A percentile compares a stretch with the other conserved stretches of the same genome.
phyloP scores from a whole-genome alignment of 2,888 invertebrate genomes.

The Mylabris sibirica region DNA sequence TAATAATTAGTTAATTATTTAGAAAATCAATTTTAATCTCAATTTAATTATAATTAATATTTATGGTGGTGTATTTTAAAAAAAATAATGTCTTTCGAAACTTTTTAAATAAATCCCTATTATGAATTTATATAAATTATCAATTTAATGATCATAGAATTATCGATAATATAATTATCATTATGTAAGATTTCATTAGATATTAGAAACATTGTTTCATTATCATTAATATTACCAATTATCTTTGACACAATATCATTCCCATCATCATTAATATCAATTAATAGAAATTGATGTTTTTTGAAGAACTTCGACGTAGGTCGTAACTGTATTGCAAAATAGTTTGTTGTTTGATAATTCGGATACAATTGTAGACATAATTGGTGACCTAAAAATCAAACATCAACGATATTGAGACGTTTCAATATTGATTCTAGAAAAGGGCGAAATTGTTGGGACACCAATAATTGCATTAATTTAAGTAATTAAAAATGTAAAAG shows the following conservation, averaged over 20 bases:
- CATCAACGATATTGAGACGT: too few species aligned
- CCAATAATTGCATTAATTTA: too few species aligned
- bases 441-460: too few species aligned
- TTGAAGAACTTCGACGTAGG: constrained; percentile 45
- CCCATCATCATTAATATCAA: constrained; percentile 43
- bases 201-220: constrained; percentile 55
- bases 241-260: constrained; percentile 48
- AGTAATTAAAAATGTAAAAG: too few species aligned
- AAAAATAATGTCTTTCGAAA: background rate
- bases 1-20: constrained; percentile 53
- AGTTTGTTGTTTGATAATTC: constrained; percentile 44
- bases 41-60: background rate
- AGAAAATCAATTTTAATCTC: background rate
- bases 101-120: background rate
- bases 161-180: constrained; percentile 61
- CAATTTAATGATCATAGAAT: constrained; percentile 64
- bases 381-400: constrained; percentile 49
- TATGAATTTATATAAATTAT: constrained; percentile 63
- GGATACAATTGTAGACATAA: constrained; percentile 51
- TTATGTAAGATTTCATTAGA: constrained; percentile 62
- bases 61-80: constrained; percentile 2
- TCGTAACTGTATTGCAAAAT: constrained; percentile 47
- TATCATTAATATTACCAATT: constrained; percentile 42
- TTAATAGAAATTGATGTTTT: constrained; percentile 55
- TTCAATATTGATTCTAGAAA: too few species aligned